phyloP scores from a whole-genome alignment of 30 jellyfish, hydroid and myxozoan genomes.

The Nemopilema nomurai region DNA sequence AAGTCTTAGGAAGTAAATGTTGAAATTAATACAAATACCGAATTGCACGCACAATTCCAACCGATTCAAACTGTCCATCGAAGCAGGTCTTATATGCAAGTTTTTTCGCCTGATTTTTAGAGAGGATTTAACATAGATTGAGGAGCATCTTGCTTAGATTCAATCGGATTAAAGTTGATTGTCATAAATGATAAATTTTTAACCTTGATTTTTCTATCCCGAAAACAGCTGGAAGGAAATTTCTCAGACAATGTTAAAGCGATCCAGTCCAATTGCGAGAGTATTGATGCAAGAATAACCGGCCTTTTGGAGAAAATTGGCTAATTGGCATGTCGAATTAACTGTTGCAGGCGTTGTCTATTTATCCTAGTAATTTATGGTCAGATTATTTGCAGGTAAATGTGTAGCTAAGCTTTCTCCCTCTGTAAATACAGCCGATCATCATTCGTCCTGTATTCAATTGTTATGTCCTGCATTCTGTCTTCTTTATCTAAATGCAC shows the following conservation, averaged over 20 bases:
- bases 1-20: too few species aligned
- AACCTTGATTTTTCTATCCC: not conserved
- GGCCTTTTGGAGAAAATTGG: conserved; percentile 78
- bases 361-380: not conserved
- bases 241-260: conserved; percentile 68
- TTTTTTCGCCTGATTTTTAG: too few species aligned
- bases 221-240: conserved; percentile 75
- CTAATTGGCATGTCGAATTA: conserved; percentile 1
- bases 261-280: conserved; percentile 75
- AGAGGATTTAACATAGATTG: too few species aligned
- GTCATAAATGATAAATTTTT: not conserved
- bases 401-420: not conserved
- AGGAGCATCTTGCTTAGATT: not conserved
- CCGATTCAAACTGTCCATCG: too few species aligned
- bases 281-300: conserved; percentile 70
- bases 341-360: not conserved
- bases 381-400: not conserved
- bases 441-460: too few species aligned
- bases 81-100: too few species aligned
- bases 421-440: not conserved
- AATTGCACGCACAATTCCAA: too few species aligned
- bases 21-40: too few species aligned
- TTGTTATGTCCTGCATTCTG: too few species aligned
- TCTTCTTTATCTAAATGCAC: not conserved
- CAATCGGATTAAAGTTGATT: not conserved